phyloP scores from a whole-genome alignment of 2,797 vertebrate genomes.

The Halcyon leucocephala region DNA sequence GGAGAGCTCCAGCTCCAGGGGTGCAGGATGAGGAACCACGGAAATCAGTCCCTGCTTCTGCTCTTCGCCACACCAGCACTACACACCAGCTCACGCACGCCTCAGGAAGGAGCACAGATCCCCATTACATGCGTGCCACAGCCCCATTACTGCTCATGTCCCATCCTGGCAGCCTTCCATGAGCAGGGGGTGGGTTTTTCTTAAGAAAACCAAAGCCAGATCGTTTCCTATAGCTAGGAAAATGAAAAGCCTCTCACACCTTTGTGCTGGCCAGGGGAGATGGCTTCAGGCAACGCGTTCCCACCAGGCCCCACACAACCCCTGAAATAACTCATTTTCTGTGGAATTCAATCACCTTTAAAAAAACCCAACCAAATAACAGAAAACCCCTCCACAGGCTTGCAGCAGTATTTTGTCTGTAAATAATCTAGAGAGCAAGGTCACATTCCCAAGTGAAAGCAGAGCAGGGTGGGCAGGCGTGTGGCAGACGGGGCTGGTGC shows the following conservation, averaged over 20 bases:
- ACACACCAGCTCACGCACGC: fast-evolving
- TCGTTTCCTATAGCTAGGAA: not conserved
- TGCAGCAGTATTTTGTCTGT: constrained; percentile 69
- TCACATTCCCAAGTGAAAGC: constrained; percentile 57
- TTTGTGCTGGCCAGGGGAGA: not conserved
- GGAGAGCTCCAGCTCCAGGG: not conserved
- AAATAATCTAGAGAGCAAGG: constrained; percentile 64
- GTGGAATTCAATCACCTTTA: not conserved
- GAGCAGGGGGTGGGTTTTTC: not conserved
- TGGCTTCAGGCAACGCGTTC: not conserved
- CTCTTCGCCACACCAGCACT: not conserved
- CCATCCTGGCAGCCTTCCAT: fast-evolving
- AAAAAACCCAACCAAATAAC: not conserved
- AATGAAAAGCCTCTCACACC: not conserved
- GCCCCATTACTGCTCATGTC: not conserved
- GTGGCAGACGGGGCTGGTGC: not conserved
- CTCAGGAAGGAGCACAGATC: not conserved
- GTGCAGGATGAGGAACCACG: not conserved
- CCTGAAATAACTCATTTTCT: constrained; percentile 4
- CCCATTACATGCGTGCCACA: fast-evolving
- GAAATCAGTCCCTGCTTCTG: not conserved
- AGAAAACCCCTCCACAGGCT: constrained; percentile 6
- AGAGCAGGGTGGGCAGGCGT: not conserved
- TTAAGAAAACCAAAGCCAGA: not conserved
- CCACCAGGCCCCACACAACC: not conserved